phyloP scores from a whole-genome alignment of 2,797 vertebrate genomes.

The Silurus aristotelis region DNA sequence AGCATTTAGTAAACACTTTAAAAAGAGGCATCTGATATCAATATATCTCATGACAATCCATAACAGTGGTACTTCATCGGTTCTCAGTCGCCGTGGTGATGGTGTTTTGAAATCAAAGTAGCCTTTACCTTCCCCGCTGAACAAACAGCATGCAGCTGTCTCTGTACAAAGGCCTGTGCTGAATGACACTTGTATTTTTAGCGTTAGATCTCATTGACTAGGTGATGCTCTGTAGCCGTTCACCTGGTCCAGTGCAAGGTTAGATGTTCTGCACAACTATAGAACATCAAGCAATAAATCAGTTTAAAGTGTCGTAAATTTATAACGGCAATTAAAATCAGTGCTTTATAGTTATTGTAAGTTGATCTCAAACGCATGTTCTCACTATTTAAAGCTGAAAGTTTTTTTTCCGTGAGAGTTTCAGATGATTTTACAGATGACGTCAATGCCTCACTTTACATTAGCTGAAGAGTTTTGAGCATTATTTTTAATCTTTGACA shows the following conservation, averaged over 20 bases:
- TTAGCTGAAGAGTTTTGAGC: neutral
- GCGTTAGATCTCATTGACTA: slow-evolving; percentile 33
- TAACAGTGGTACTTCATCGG: neutral
- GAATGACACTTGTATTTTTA: slow-evolving; percentile 57
- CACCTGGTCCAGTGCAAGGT: slow-evolving; percentile 48
- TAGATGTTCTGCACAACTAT: slow-evolving; percentile 39
- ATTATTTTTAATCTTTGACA: neutral
- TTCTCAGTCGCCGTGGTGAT: slow-evolving; percentile 41
- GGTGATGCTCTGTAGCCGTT: slow-evolving; percentile 31
- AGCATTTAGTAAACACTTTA: slow-evolving; percentile 38
- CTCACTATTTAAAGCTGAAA: neutral
- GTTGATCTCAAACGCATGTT: slow-evolving; percentile 12
- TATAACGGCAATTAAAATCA: slow-evolving; percentile 18
- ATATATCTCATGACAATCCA: neutral
- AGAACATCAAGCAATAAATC: slow-evolving; percentile 39
- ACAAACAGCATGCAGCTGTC: slow-evolving; percentile 55
- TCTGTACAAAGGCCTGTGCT: slow-evolving; percentile 52
- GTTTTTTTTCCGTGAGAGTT: neutral
- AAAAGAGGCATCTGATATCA: slow-evolving; percentile 26
- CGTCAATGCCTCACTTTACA: neutral
- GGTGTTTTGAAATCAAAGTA: slow-evolving; percentile 56
- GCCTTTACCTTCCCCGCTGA: slow-evolving; percentile 51
- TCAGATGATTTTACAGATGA: neutral
- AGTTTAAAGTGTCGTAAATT: slow-evolving; percentile 22
- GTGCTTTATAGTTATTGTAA: slow-evolving; percentile 10